phyloP scores from a whole-genome alignment of 2,797 vertebrate species.

The Manis javanica region DNA sequence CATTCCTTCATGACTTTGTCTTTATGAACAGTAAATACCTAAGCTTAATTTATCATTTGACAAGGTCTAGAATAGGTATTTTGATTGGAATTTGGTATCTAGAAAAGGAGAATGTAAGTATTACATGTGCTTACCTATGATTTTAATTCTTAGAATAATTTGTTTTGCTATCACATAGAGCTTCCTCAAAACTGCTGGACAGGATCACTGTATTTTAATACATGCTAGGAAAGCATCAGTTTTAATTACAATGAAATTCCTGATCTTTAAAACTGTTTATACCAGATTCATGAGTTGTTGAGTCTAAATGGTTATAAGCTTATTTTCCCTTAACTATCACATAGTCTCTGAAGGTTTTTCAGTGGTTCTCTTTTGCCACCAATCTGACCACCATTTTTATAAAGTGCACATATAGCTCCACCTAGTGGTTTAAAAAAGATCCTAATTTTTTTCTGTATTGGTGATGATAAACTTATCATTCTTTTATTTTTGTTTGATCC shows the following conservation, averaged over 20 bases:
- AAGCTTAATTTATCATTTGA: conserved; percentile 14
- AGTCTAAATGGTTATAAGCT: conserved; percentile 5
- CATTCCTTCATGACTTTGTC: conserved; percentile 32
- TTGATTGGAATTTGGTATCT: neutral
- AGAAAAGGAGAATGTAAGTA: conserved; percentile 27
- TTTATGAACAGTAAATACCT: conserved; percentile 9
- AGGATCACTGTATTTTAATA: neutral
- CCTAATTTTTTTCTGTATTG: neutral
- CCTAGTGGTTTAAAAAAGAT: conserved; percentile 75
- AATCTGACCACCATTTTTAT: conserved; percentile 2
- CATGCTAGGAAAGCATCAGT: neutral
- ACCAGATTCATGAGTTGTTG: conserved; percentile 17
- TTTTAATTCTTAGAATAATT: conserved; percentile 8
- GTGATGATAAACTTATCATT: neutral
- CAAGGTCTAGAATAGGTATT: conserved; percentile 38
- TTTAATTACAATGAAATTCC: neutral
- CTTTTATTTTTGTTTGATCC: conserved; percentile 49
- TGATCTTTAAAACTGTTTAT: conserved; percentile 26
- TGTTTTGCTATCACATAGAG: neutral
- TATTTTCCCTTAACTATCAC: conserved; percentile 52
- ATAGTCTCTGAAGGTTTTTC: conserved; percentile 22
- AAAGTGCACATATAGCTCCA: conserved; percentile 68
- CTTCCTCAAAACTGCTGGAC: neutral
- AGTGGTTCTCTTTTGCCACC: neutral
- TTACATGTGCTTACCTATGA: neutral